These are phyloP conservation scores for Chelmon rostratus DNA, from an alignment of 2,797 vertebrate genomes.

Conservation along the genomic window DNA sequence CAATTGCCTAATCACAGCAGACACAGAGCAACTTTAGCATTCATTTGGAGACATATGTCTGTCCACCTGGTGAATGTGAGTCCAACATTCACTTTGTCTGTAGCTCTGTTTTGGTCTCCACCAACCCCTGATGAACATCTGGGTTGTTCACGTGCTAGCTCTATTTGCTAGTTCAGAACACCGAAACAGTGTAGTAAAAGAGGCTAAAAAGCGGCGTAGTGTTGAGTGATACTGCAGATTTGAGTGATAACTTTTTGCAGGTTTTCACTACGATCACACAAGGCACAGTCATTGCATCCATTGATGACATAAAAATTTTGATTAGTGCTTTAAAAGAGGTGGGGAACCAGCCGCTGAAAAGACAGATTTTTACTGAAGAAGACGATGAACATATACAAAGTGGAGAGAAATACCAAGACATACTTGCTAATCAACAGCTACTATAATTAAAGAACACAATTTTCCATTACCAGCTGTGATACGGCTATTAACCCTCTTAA, in stretches of 20 bases:
- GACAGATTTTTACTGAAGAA: slow-evolving; percentile 4
- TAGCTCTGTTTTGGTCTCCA: slow-evolving; percentile 1
- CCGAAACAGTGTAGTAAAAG: not conserved
- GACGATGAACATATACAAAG: slow-evolving; percentile 2
- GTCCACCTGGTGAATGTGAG: not conserved
- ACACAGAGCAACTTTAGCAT: not conserved
- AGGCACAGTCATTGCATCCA: not conserved
- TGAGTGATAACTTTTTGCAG: not conserved
- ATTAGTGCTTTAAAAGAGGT: no score
- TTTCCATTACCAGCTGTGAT: not conserved
- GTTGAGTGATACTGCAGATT: not conserved
- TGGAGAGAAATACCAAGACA: slow-evolving; percentile 9
- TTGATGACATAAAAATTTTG: not conserved
- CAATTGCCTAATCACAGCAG: not conserved
- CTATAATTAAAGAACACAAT: slow-evolving; percentile 4
- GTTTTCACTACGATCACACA: not conserved
- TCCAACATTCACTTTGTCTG: not conserved
- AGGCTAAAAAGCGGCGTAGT: not conserved
- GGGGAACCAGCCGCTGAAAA: not conserved
- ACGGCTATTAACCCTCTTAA: not conserved
- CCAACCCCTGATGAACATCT: not conserved
- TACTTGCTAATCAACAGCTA: not conserved
- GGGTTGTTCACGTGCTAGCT: not conserved
- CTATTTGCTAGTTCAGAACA: not conserved
- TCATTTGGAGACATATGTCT: not conserved